These are phyloP conservation scores for Sebastes reedi DNA, from an alignment of 2,797 vertebrate genomes.

Conservation along the genomic window DNA sequence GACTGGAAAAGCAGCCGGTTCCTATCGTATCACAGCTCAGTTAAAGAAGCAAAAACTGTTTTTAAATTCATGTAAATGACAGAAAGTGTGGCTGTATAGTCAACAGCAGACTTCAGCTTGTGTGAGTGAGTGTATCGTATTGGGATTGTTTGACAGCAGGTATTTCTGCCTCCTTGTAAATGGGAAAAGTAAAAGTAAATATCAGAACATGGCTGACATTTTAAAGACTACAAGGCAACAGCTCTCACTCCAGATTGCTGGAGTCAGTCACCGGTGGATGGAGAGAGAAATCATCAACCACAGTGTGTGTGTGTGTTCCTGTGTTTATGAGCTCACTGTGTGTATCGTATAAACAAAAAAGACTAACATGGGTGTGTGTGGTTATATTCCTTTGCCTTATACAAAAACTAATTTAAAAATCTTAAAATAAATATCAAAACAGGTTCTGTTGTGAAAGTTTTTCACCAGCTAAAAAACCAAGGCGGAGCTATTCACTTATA, in stretches of 20 bases:
- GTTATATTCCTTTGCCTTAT: background rate
- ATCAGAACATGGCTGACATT: slow-evolving; percentile 41
- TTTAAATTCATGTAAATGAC: background rate
- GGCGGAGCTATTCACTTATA: background rate
- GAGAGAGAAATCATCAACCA: slow-evolving; percentile 8
- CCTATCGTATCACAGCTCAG: background rate
- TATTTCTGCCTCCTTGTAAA: slow-evolving; percentile 2
- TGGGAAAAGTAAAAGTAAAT: slow-evolving; percentile 38
- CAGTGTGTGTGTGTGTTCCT: background rate
- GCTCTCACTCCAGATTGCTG: slow-evolving; percentile 31
- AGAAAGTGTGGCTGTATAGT: background rate
- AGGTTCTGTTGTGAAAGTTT: background rate
- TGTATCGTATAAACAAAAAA: background rate
- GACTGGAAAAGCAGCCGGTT: background rate
- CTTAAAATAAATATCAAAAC: slow-evolving; percentile 1
- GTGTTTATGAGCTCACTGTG: background rate
- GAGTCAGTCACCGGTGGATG: slow-evolving; percentile 37
- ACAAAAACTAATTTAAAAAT: background rate
- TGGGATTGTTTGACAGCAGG: slow-evolving; percentile 22
- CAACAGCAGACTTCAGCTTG: background rate
- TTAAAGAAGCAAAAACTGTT: background rate
- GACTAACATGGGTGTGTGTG: background rate
- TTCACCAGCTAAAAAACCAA: background rate
- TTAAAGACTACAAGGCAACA: slow-evolving; percentile 32
- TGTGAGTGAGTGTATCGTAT: background rate